Conservation (phyloP, 2,113 vertebrate genomes). For the Glaucomys volans region DNA sequence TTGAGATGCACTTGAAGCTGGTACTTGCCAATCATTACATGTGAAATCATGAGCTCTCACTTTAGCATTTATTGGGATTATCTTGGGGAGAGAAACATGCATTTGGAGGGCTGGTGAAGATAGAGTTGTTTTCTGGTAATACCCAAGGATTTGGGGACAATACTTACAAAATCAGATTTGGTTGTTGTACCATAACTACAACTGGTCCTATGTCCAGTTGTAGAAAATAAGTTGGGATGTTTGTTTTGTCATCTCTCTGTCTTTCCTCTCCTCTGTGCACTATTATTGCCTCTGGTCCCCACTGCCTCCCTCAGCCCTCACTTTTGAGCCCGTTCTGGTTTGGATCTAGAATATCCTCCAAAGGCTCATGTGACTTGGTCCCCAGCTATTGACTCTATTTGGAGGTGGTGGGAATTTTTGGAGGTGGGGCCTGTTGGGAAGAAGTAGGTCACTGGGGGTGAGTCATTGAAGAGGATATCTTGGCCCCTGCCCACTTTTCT, state of each 20-base stretch:
- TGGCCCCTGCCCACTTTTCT: neutral
- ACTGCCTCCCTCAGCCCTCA: neutral
- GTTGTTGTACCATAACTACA: neutral
- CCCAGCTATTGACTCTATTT: neutral
- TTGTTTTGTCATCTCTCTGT: neutral
- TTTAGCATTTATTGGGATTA: neutral
- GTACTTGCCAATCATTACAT: neutral
- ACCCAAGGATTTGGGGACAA: neutral
- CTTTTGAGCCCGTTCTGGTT: neutral
- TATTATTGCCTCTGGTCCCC: neutral
- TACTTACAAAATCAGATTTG: neutral
- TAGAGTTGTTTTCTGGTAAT: neutral
- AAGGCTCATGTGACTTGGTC: neutral
- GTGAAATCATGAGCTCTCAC: neutral
- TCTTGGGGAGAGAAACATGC: neutral
- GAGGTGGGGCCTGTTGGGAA: neutral
- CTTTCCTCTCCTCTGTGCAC: neutral
- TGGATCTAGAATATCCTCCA: neutral
- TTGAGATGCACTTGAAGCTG: neutral
- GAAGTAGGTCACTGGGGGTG: neutral
- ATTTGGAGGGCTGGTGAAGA: neutral
- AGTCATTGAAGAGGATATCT: neutral
- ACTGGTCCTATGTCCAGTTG: neutral
- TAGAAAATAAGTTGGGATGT: neutral
- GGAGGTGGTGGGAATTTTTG: neutral